A percentile compares a stretch with the other conserved stretches of the same genome.
Conservation (phyloP, 2,797 vertebrate species). For the Aselliscus stoliczkanus region DNA sequence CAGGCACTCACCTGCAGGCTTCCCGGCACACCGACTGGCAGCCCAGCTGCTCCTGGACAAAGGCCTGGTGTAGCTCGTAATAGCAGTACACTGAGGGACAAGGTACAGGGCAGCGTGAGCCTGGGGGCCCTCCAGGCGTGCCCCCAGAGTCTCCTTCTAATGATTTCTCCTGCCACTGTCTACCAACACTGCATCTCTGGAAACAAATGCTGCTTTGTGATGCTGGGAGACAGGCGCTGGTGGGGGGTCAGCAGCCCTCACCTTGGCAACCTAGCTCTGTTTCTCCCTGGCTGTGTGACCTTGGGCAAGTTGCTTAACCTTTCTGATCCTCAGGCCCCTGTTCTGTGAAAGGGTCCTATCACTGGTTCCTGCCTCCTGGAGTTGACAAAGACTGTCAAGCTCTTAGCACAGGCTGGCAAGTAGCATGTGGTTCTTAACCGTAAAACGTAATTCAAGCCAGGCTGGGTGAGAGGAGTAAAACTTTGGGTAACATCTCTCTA, state of each 20-base stretch:
- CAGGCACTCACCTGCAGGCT: too few species aligned
- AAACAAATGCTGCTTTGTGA: neutral
- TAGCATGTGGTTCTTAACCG: neutral
- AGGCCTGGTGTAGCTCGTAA: slow-evolving; percentile 80
- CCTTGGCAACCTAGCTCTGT: neutral
- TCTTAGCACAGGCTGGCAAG: neutral
- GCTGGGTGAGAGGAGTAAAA: neutral
- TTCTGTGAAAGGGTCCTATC: neutral
- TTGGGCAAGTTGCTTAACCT: neutral
- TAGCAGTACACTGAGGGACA: slow-evolving; percentile 84
- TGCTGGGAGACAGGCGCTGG: neutral
- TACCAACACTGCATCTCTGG: neutral
- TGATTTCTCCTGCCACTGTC: neutral
- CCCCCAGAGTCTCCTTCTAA: neutral
- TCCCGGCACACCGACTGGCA: slow-evolving; percentile 82
- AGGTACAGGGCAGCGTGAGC: neutral
- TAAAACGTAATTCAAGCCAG: neutral
- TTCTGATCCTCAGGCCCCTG: neutral
- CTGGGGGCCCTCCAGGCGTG: too few species aligned
- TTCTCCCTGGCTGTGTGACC: neutral
- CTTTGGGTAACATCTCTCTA: neutral
- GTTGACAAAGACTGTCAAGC: neutral
- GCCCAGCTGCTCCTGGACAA: slow-evolving; percentile 82
- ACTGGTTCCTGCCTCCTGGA: neutral
- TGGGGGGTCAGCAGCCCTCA: neutral